Percentiles rank a stretch among this genome's conserved stretches.
Conservation (phyloP, 2,113 vertebrate genomes). For the Corythornis vintsioides region DNA sequence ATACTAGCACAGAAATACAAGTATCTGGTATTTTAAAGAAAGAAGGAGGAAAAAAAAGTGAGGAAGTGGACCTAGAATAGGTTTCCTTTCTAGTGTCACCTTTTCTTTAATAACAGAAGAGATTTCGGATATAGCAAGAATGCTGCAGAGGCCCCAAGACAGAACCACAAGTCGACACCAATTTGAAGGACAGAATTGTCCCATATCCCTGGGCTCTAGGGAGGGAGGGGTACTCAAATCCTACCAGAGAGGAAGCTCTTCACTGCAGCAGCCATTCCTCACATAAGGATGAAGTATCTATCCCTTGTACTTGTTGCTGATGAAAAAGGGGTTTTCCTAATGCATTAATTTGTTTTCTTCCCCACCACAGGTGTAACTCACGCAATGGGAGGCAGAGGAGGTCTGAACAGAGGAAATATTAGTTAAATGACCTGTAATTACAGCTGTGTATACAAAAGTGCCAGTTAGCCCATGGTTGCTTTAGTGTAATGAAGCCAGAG, state of each 20-base stretch:
- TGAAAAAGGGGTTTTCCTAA: not conserved
- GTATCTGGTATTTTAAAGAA: not conserved
- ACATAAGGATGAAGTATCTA: not conserved
- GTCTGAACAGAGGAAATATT: constrained; percentile 88
- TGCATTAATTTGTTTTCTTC: constrained; percentile 32
- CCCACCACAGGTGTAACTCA: constrained; percentile 78
- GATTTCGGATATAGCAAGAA: not conserved
- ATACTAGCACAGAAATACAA: not conserved
- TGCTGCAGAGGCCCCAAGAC: not conserved
- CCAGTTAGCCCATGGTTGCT: constrained; percentile 60
- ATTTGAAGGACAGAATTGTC: not conserved
- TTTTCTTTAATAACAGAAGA: not conserved
- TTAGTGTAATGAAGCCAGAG: constrained; percentile 61
- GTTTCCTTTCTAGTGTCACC: not conserved
- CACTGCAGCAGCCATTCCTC: not conserved
- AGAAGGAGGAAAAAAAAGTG: not conserved
- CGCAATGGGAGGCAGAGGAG: constrained; percentile 84
- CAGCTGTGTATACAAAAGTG: constrained; percentile 68
- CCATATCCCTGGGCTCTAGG: not conserved
- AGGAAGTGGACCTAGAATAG: not conserved
- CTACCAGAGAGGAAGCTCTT: not conserved
- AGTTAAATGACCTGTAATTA: constrained; percentile 65
- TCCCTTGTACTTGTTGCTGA: not conserved
- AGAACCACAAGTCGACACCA: not conserved
- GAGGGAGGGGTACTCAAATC: not conserved